A percentile compares a stretch with the other conserved stretches of the same genome.
Conservation (phyloP, 2,888 invertebrate genomes). For the Exephanes ischioxanthus region DNA sequence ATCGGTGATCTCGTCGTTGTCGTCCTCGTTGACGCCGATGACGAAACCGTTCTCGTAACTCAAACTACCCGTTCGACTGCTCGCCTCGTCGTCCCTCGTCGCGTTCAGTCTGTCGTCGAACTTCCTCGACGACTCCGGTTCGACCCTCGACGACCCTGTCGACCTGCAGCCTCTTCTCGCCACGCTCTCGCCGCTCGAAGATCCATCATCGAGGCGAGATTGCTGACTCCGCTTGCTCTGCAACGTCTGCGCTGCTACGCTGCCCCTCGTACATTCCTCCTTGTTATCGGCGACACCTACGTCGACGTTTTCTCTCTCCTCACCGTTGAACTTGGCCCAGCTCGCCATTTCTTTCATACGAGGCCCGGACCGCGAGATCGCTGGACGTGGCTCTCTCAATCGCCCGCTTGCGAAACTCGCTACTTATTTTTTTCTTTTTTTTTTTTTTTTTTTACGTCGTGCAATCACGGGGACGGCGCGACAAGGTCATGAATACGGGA, state of each 20-base stretch:
- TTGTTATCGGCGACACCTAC: slow-evolving; percentile 29
- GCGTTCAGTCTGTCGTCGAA: not conserved
- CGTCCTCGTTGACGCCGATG: slow-evolving; percentile 9
- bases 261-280: slow-evolving; percentile 60
- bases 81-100: slow-evolving; percentile 3
- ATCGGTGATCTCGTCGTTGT: slow-evolving; percentile 44
- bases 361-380: not conserved
- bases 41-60: slow-evolving; percentile 22
- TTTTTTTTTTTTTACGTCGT: not conserved
- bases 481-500: not conserved
- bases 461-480: not conserved
- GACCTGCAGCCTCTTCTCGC: not conserved
- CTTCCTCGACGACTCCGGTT: not conserved
- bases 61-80: not conserved
- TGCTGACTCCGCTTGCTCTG: slow-evolving; percentile 12
- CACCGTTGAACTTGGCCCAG: slow-evolving; percentile 80
- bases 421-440: not conserved
- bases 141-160: not conserved
- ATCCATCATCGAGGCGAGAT: not conserved
- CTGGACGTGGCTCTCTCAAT: not conserved
- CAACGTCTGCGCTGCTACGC: slow-evolving; percentile 45
- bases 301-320: slow-evolving; percentile 52
- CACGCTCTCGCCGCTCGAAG: not conserved
- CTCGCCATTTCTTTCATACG: slow-evolving; percentile 78
- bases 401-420: not conserved